Evolutionary conservation across 2,888 invertebrate genomes (phyloP).

Genomic region (Drosophila niveifrons): DNA sequence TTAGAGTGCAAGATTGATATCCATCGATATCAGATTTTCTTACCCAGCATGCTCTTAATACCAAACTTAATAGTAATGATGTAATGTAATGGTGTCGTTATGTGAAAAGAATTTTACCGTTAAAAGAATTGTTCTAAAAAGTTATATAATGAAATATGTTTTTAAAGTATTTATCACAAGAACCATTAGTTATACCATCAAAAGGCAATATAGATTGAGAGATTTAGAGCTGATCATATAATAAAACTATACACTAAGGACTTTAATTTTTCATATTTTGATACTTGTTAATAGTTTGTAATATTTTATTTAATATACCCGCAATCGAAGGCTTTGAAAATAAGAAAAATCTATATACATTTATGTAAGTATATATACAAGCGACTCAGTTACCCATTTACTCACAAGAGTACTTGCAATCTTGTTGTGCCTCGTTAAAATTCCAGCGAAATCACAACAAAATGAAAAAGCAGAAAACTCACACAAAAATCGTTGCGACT

Average conservation of each 20-base stretch:
- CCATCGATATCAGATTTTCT: conserved; percentile 37
- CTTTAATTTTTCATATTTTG: too few relatives aligned
- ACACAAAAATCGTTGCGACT: conserved; percentile 63
- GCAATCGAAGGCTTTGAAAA: too few relatives aligned
- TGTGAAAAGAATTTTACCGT: not conserved
- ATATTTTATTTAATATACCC: too few relatives aligned
- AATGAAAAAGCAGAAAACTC: conserved; percentile 43
- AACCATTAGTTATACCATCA: too few relatives aligned
- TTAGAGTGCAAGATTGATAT: conserved; percentile 67
- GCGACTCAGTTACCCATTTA: conserved; percentile 19
- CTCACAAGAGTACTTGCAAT: conserved; percentile 8
- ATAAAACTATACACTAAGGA: too few relatives aligned
- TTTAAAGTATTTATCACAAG: too few relatives aligned
- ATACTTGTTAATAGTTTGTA: too few relatives aligned
- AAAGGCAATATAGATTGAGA: too few relatives aligned
- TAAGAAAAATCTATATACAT: too few relatives aligned
- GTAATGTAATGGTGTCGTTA: conserved; percentile 24
- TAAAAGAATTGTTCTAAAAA: too few relatives aligned
- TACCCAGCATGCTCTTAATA: conserved; percentile 11
- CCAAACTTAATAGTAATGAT: conserved; percentile 19
- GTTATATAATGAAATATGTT: too few relatives aligned
- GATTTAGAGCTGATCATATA: too few relatives aligned
- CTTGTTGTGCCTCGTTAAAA: conserved; percentile 73
- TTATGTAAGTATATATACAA: not conserved
- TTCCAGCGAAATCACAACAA: conserved; percentile 74